Evolutionary conservation across 2,797 vertebrate species (phyloP).

Genomic region (Eremophila alpestris): DNA sequence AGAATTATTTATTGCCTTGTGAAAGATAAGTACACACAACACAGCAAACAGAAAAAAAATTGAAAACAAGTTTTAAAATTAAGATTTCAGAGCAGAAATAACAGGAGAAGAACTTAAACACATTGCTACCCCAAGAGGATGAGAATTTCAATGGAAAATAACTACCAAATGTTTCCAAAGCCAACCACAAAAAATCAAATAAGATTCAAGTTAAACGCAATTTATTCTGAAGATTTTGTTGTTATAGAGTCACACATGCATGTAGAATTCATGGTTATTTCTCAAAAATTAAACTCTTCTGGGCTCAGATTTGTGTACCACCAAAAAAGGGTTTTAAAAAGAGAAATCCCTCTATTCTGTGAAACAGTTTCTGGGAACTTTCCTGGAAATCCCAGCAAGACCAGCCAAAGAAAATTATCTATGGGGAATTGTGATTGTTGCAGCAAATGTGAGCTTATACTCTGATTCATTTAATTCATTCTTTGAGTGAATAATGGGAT

Average conservation of each 20-base stretch:
- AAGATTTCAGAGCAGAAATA: conserved; percentile 23
- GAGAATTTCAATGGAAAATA: conserved; percentile 65
- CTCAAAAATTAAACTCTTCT: conserved; percentile 60
- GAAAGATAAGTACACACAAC: neutral
- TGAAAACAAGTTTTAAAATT: neutral
- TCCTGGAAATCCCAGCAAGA: conserved; percentile 60
- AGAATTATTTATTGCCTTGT: conserved; percentile 1
- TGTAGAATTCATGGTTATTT: conserved; percentile 40
- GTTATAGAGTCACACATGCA: conserved; percentile 28
- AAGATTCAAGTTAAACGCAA: conserved; percentile 26
- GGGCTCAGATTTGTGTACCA: conserved; percentile 43
- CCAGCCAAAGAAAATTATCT: conserved; percentile 64
- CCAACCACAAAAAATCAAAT: conserved; percentile 57
- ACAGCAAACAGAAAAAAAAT: neutral
- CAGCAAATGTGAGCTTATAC: conserved; percentile 54
- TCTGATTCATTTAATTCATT: conserved; percentile 61
- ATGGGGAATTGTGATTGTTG: conserved; percentile 57
- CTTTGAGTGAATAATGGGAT: conserved; percentile 10
- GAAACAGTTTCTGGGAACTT: conserved; percentile 56
- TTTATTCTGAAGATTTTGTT: conserved; percentile 46
- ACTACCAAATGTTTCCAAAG: conserved; percentile 57
- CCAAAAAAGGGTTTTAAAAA: conserved; percentile 53
- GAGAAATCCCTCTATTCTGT: conserved; percentile 57
- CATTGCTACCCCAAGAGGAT: conserved; percentile 29
- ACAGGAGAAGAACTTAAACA: conserved; percentile 25